phyloP scores from a whole-genome alignment of 2,888 invertebrate genomes.

The Druceiella hillmani region DNA sequence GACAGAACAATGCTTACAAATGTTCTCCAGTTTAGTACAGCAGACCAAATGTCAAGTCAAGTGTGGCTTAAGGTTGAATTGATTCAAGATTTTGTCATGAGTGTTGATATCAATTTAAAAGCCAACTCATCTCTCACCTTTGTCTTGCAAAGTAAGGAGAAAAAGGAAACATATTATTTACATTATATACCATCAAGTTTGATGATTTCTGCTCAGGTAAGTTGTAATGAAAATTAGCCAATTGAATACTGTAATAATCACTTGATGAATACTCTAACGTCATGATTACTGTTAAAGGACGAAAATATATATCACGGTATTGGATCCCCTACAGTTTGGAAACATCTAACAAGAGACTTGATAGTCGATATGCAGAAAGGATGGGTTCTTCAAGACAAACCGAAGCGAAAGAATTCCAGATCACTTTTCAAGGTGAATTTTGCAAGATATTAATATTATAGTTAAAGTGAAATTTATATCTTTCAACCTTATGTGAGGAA shows the following conservation, averaged over 20 bases:
- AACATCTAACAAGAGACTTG: slow-evolving; percentile 78
- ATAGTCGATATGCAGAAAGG: slow-evolving; percentile 91
- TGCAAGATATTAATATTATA: neutral
- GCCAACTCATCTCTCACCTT: slow-evolving; percentile 80
- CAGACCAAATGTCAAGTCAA: slow-evolving; percentile 62
- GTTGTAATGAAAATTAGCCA: slow-evolving; percentile 24
- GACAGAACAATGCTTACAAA: slow-evolving; percentile 54
- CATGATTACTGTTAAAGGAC: slow-evolving; percentile 38
- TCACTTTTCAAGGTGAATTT: slow-evolving; percentile 64
- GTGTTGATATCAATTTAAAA: slow-evolving; percentile 64
- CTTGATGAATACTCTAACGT: neutral
- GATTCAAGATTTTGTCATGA: slow-evolving; percentile 65
- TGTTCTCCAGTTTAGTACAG: slow-evolving; percentile 67
- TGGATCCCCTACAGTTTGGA: slow-evolving; percentile 64
- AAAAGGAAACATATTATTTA: slow-evolving; percentile 69
- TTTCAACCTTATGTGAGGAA: neutral
- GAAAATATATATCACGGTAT: slow-evolving; percentile 85
- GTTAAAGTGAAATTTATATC: neutral
- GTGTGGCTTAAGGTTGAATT: slow-evolving; percentile 56
- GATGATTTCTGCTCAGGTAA: slow-evolving; percentile 66
- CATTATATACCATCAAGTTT: slow-evolving; percentile 77
- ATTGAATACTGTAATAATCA: neutral
- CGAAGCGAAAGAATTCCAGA: slow-evolving; percentile 63
- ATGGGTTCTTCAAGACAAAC: slow-evolving; percentile 60
- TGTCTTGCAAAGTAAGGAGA: slow-evolving; percentile 71